phyloP scores from a whole-genome alignment of 2,888 invertebrate species.

The Lepidochitona cinerea region DNA sequence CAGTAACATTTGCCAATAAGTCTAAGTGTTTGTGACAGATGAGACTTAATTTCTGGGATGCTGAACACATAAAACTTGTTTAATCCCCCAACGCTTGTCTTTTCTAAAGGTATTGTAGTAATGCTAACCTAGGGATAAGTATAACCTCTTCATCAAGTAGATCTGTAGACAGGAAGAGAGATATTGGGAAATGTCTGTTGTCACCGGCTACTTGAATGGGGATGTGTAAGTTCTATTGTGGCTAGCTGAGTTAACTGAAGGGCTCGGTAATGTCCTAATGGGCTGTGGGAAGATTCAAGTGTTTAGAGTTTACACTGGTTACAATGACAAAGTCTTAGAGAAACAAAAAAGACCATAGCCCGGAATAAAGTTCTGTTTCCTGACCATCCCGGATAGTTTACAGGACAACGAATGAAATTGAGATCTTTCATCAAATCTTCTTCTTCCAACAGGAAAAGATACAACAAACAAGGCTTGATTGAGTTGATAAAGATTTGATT shows the following conservation, averaged over 20 bases:
- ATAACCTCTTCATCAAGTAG: neutral
- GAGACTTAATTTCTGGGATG: neutral
- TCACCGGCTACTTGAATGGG: neutral
- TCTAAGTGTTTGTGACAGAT: neutral
- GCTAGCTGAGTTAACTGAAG: neutral
- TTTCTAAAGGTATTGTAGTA: neutral
- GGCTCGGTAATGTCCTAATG: neutral
- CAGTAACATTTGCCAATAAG: neutral
- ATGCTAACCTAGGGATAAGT: neutral
- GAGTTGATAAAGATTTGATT: neutral
- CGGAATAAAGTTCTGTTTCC: neutral
- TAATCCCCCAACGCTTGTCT: neutral
- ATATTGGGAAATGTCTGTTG: slow-evolving; percentile 3
- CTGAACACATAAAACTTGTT: neutral
- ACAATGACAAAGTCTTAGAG: neutral
- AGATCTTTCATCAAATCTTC: neutral
- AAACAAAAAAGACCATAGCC: neutral
- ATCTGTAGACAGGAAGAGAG: neutral
- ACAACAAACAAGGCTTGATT: neutral
- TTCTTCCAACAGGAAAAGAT: neutral
- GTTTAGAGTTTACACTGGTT: neutral
- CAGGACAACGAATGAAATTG: neutral
- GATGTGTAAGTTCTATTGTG: neutral
- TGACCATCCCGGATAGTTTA: neutral
- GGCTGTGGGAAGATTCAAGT: neutral